Percentiles rank a stretch among this genome's conserved stretches.
phyloP scores from a whole-genome alignment of 2,888 invertebrate species.

The Melolontha melolontha region DNA sequence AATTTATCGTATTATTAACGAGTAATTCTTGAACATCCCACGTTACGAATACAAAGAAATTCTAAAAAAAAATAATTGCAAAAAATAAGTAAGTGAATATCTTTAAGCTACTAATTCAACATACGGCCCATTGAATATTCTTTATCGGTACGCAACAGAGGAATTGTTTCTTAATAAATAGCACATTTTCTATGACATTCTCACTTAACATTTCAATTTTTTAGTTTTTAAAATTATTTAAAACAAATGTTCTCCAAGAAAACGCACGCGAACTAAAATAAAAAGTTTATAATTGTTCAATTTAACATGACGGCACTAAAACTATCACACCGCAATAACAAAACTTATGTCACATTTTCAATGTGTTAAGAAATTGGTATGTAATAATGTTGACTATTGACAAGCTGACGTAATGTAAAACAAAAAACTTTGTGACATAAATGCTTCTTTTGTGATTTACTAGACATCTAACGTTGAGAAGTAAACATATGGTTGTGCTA shows the following conservation, averaged over 20 bases:
- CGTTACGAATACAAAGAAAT: constrained; percentile 48
- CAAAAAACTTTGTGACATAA: no score
- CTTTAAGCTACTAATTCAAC: constrained; percentile 34
- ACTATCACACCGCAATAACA: no score
- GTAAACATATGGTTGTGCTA: no score
- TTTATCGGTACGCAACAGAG: constrained; percentile 56
- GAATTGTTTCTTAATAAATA: constrained; percentile 57
- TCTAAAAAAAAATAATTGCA: constrained; percentile 47
- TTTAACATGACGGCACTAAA: no score
- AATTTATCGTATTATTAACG: constrained; percentile 71
- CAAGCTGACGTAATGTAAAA: no score
- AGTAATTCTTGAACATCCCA: constrained; percentile 73
- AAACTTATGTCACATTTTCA: background rate
- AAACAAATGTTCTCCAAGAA: background rate
- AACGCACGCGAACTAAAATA: no score
- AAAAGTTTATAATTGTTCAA: no score
- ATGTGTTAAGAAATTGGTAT: background rate
- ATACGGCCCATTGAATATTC: constrained; percentile 50
- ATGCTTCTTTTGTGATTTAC: no score
- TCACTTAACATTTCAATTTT: constrained; percentile 44
- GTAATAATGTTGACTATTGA: background rate
- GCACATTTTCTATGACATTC: constrained; percentile 35
- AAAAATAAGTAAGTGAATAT: background rate
- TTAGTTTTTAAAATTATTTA: background rate
- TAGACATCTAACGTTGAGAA: background rate